Conservation (phyloP, 2,113 vertebrate genomes). For the Muscicapa adusta region DNA sequence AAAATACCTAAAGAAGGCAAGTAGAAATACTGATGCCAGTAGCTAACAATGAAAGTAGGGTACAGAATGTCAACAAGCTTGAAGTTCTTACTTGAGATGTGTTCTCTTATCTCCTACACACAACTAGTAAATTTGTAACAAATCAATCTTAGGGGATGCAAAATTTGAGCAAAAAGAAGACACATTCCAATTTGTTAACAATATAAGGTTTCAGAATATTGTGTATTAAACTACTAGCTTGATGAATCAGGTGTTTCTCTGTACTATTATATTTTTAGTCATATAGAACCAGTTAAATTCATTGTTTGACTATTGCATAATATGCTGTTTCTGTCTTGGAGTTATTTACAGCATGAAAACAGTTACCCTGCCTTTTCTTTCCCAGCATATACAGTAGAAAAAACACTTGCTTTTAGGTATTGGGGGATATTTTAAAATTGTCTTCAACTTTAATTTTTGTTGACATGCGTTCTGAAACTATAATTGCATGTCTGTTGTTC, state of each 20-base stretch:
- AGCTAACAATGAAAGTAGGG: background rate
- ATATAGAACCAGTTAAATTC: background rate
- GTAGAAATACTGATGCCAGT: background rate
- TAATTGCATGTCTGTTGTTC: background rate
- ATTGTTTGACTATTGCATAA: background rate
- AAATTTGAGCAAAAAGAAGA: background rate
- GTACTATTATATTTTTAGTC: background rate
- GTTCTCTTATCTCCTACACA: background rate
- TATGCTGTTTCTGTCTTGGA: background rate
- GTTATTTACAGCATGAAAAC: background rate
- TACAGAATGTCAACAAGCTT: background rate
- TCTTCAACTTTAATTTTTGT: background rate
- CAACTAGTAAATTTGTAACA: background rate
- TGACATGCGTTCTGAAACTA: background rate
- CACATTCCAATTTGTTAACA: background rate
- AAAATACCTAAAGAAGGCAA: background rate
- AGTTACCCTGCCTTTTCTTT: background rate
- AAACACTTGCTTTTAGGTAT: fast-evolving
- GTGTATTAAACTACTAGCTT: background rate
- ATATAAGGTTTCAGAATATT: background rate
- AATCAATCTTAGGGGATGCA: background rate
- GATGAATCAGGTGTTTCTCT: background rate
- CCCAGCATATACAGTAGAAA: background rate
- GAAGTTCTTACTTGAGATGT: background rate
- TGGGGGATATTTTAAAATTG: background rate